Base-by-base conservation (phyloP, 1,140 invertebrate species). In the Drosophila triauraria region DNA sequence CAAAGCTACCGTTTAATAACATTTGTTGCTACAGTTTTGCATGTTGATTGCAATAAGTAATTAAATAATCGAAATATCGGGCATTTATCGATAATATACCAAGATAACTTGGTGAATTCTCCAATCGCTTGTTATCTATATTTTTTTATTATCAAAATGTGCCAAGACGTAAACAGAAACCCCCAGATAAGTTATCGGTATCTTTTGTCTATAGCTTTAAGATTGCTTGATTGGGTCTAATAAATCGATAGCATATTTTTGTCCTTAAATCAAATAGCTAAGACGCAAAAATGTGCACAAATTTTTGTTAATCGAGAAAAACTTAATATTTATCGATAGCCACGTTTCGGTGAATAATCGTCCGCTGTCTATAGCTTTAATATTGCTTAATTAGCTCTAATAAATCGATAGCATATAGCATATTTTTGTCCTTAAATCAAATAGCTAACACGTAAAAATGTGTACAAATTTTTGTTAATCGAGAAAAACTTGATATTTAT, bases 401-500 rank as follows among this genome's bases (percentile, higher is more conserved):
- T 35, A 38, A 38, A 23, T 38, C 51, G 12, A n/a, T n/a, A n/a
- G n/a, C n/a, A n/a, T n/a, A 20, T 53, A 35, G n/a, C 12, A 20
- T 23, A 23, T 32, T 32, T 2, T 32, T 8, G 30, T 15, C 1
- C 5, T 23, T 8, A 15, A 17, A 8, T 23, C 7, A 23, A 15
- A 15, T 38, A 12, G 30, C 30, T 32, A 32, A 32, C 1, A 27
- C 27, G 6, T 6, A 27, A 27, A 27, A 27, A 27, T 27, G n/a
- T n/a, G 27, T 27, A 27, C 27, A 27, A 6, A 7, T 27, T 27
- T 27, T 27, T 27, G 27, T 27, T 9, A 17, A 17, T 27, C 12
- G 4, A 27, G n/a, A 20, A 42, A 25, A 56, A 12, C 17, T n/a
- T 10, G n/a, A 32, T 46, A 35, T 9, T n/a, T 61, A 61, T 65